Evolutionary conservation across 64 coral and sea anemone species (phyloP).

Genomic region (Montipora capricornis): DNA sequence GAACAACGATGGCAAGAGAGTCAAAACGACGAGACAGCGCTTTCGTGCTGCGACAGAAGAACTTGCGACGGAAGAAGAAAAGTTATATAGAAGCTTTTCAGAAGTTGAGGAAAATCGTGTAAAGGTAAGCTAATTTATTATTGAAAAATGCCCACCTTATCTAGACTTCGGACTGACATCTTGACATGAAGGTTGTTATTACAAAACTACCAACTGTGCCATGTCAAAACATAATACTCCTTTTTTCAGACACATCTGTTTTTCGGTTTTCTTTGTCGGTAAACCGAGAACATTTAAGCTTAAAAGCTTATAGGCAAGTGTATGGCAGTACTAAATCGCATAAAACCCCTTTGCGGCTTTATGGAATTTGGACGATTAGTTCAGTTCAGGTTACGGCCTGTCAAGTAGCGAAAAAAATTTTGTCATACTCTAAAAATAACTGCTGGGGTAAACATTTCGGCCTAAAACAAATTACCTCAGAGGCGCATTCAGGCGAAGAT

Average conservation of each 20-base stretch:
- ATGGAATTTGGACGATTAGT: not conserved
- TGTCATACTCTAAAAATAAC: slow-evolving; percentile 53
- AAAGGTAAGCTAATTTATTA: slow-evolving; percentile 75
- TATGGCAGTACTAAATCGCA: not conserved
- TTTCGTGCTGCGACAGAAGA: slow-evolving; percentile 91
- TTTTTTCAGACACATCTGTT: not conserved
- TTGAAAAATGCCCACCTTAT: not conserved
- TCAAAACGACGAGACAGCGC: slow-evolving; percentile 87
- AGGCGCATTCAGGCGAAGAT: not conserved
- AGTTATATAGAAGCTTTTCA: slow-evolving; percentile 87
- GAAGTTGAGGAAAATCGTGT: slow-evolving; percentile 96
- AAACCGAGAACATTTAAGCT: not conserved
- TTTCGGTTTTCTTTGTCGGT: not conserved
- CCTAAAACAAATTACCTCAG: not conserved
- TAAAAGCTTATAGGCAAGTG: not conserved
- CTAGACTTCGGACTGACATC: slow-evolving; percentile 35
- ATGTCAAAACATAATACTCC: not conserved
- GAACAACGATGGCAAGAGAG: slow-evolving; percentile 70
- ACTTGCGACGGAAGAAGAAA: slow-evolving; percentile 84
- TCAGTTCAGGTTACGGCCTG: not conserved
- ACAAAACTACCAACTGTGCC: not conserved
- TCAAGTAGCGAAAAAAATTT: slow-evolving; percentile 9
- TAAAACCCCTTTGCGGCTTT: not conserved
- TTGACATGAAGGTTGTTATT: not conserved
- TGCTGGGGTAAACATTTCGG: not conserved